phyloP scores from a whole-genome alignment of 2,888 invertebrate genomes.

The Microchrysa polita region DNA sequence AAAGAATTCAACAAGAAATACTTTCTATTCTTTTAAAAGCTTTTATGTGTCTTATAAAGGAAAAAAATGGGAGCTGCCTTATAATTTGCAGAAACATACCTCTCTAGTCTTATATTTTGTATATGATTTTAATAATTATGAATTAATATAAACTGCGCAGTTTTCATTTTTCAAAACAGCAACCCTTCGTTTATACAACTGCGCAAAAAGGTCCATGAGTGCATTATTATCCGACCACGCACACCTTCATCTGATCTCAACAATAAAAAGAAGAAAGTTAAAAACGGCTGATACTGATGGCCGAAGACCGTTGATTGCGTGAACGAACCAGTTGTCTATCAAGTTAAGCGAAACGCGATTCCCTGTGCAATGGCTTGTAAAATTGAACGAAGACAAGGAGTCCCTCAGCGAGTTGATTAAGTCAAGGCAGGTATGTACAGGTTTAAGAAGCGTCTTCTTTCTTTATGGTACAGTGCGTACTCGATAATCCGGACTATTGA shows the following conservation, averaged over 20 bases:
- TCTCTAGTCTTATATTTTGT: no score
- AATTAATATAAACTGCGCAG: no score
- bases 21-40: no score
- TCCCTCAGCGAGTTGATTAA: conserved; percentile 14
- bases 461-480: no score
- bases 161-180: not conserved
- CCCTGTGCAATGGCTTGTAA: conserved; percentile 47
- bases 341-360: conserved; percentile 32
- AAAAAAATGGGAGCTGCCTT: no score
- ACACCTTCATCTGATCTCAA: conserved; percentile 37
- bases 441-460: not conserved
- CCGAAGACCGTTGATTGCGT: conserved; percentile 43
- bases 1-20: no score
- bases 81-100: no score
- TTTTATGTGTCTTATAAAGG: no score
- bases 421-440: conserved; percentile 1
- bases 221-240: conserved; percentile 18
- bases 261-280: conserved; percentile 8
- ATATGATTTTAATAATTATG: no score
- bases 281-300: conserved; percentile 23
- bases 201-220: not conserved
- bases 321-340: conserved; percentile 43
- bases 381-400: conserved; percentile 45
- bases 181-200: not conserved
- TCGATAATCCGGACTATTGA: no score